Evolutionary conservation across 2,888 invertebrate genomes (phyloP).

Genomic region (Cephus sareptanus): DNA sequence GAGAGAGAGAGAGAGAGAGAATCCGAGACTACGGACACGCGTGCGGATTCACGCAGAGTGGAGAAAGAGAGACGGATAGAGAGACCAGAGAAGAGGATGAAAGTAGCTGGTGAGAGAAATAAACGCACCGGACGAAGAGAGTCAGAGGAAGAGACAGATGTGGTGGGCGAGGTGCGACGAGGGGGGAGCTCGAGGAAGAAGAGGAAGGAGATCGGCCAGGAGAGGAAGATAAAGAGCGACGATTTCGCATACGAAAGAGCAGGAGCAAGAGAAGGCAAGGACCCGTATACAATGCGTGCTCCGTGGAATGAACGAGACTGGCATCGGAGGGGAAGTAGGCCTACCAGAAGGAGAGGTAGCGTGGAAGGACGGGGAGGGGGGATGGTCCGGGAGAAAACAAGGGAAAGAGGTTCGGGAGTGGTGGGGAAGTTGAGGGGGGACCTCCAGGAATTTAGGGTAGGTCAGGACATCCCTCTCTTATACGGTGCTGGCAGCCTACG

Average conservation of each 20-base stretch:
- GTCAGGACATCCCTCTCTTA: constrained; percentile 12
- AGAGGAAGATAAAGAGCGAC: constrained; percentile 18
- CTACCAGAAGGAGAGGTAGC: constrained; percentile 25
- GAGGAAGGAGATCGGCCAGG: constrained; percentile 12
- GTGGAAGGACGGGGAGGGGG: constrained; percentile 22
- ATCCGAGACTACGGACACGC: background rate
- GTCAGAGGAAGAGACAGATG: constrained; percentile 3
- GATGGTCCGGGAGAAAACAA: constrained; percentile 14
- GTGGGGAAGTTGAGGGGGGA: constrained; percentile 3
- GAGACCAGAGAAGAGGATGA: constrained; percentile 24
- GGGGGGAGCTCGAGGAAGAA: constrained; percentile 21
- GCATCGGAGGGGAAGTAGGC: constrained; percentile 34
- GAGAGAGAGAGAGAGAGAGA: background rate
- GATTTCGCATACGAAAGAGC: constrained; percentile 52
- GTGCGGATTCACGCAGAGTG: background rate
- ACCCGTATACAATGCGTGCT: constrained; percentile 58
- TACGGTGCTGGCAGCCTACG: background rate
- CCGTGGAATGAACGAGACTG: constrained; percentile 53
- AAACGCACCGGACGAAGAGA: constrained; percentile 13
- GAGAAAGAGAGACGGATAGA: constrained; percentile 3
- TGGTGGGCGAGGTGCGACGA: constrained; percentile 12
- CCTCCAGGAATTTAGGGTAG: constrained; percentile 15
- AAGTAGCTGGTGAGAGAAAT: constrained; percentile 10
- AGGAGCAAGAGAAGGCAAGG: constrained; percentile 47
- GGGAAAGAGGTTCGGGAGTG: constrained; percentile 4